Base-by-base conservation (phyloP, 2,113 vertebrate species). In the Nettapus auritus region DNA sequence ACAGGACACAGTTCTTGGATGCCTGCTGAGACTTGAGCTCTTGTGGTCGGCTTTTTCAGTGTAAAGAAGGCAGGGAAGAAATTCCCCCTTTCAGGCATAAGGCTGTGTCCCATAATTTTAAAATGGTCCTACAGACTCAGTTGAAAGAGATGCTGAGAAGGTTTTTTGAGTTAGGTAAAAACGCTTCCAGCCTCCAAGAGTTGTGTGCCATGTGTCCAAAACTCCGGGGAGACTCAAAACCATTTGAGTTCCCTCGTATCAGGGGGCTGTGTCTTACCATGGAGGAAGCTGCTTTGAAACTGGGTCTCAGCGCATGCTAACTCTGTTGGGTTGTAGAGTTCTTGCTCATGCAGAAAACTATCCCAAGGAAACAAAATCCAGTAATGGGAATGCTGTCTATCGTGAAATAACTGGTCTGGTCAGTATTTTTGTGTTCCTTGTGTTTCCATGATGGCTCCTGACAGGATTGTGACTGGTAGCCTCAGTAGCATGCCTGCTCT, bases 11-110 rank as follows among this genome's bases (percentile, higher is more conserved):
- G 29, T 83, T 94, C 79, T 68, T 56, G 38, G 76, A 71, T 90
- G 53, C 34, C 82, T 94, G 79, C 88, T 94, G 76, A 88, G 73
- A 86, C 88, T 46, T 60, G 82, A 86, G 52, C 34, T 70, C 29
- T 59, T 44, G 69, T 34, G 70, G 59, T 77, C 75, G 80, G 63
- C 23, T 70, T 82, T 69, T 74, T 46, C 63, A 64, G 11, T 2
- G 2, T 2, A 23, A 40, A 56, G 33, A 64, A 38, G 6, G 26
- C 34, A 81, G 21, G 52, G n/a, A 74, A 36, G 52, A 59, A 63
- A 70, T 77, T n/a, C 11, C 21, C 33, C 14, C 8, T 1, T 91
- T 88, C 33, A 59, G 34, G 23, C 29, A 4, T 31, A 52, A 83
- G 16, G 23, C 23, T 44, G 2, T 63, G 19, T 77, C 33, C 56